A percentile compares a stretch with the other conserved stretches of the same genome.
phyloP scores from a whole-genome alignment of 2,113 vertebrate species.

The Probosciger aterrimus region DNA sequence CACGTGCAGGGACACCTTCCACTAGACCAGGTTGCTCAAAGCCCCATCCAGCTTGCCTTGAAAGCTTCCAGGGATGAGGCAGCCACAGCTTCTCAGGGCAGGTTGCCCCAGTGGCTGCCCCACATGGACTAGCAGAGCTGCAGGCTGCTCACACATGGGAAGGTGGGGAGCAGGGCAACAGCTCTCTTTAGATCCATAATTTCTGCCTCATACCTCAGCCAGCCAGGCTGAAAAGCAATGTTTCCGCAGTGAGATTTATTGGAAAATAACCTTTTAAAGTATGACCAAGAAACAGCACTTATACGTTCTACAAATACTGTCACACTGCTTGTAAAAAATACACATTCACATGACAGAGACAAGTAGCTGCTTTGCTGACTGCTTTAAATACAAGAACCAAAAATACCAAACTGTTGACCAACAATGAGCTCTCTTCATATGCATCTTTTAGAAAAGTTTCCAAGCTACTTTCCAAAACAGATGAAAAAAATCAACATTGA shows the following conservation, averaged over 20 bases:
- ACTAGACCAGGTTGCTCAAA: not conserved
- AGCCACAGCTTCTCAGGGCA: not conserved
- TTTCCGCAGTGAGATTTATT: not conserved
- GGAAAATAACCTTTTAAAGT: not conserved
- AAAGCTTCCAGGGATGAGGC: not conserved
- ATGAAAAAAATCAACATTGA: not conserved
- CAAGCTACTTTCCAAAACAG: not conserved
- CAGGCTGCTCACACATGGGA: not conserved
- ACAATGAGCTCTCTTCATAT: not conserved
- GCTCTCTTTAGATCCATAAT: not conserved
- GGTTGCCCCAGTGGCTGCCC: not conserved
- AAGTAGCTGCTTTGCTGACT: not conserved
- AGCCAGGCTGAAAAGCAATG: not conserved
- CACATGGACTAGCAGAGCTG: not conserved
- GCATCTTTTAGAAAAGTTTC: not conserved
- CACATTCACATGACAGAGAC: not conserved
- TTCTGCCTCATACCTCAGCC: not conserved
- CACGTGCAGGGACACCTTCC: not conserved
- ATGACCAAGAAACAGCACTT: not conserved
- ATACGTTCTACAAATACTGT: not conserved
- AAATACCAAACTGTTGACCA: not conserved
- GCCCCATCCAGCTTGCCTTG: not conserved
- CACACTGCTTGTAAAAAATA: not conserved
- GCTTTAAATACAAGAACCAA: slow-evolving; percentile 3
- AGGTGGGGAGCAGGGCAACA: not conserved